phyloP scores from a whole-genome alignment of 1,140 invertebrate genomes.

The Aculops lycopersici region DNA sequence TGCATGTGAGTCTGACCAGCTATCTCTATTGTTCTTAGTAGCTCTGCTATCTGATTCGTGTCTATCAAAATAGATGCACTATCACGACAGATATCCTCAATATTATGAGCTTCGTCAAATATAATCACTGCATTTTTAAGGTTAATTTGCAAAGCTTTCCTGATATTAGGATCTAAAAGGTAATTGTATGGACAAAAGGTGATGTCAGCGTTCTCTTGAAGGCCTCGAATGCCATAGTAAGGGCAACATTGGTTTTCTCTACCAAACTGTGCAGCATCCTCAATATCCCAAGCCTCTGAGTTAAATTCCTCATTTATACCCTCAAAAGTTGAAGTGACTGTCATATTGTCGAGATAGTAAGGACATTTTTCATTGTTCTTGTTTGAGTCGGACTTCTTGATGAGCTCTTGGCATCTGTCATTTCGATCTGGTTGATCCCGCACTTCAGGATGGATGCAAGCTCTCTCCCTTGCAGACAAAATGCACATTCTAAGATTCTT shows the following conservation, averaged over 20 bases:
- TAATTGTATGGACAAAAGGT: slow-evolving; percentile 98
- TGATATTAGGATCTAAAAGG: slow-evolving; percentile 58
- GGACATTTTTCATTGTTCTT: slow-evolving; percentile 37
- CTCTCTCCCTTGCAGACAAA: slow-evolving; percentile 63
- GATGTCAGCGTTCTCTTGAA: slow-evolving; percentile 24
- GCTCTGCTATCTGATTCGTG: slow-evolving; percentile 4
- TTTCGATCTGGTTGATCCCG: slow-evolving; percentile 38
- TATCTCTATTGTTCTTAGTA: slow-evolving; percentile 2
- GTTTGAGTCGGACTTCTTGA: slow-evolving; percentile 50
- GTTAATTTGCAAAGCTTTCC: slow-evolving; percentile 30
- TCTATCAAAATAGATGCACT: slow-evolving; percentile 42
- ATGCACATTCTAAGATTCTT: slow-evolving; percentile 35
- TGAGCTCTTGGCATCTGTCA: slow-evolving; percentile 25
- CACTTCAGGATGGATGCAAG: slow-evolving; percentile 84
- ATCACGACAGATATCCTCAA: slow-evolving; percentile 88
- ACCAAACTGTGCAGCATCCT: slow-evolving; percentile 59
- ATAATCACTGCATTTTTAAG: slow-evolving; percentile 28
- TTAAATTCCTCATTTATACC: slow-evolving; percentile 24
- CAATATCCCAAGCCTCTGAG: slow-evolving; percentile 50
- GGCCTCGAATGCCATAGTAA: slow-evolving; percentile 56
- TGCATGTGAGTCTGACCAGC: background rate
- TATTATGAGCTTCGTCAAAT: slow-evolving; percentile 94
- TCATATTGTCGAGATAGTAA: slow-evolving; percentile 25
- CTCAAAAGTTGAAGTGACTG: slow-evolving; percentile 18
- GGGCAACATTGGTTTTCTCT: slow-evolving; percentile 52